Base-by-base conservation (phyloP, 2,797 vertebrate genomes). In the Propithecus perrieri region DNA sequence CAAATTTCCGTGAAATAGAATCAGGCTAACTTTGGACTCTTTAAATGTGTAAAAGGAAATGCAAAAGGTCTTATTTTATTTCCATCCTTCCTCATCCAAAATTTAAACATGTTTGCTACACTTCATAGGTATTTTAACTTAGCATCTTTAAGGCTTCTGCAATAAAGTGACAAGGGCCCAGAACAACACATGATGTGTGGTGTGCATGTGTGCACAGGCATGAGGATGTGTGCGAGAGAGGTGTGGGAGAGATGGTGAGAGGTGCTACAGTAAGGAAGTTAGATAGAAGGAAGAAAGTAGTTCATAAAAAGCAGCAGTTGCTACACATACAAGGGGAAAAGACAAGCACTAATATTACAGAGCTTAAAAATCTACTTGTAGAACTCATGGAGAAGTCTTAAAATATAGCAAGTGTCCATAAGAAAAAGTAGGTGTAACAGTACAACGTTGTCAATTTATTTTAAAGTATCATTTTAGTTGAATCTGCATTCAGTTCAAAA, bases 401-500 rank as follows among this genome's bases (percentile, higher is more conserved):
- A 87, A 59, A 55, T 61, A 90, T 30, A 28, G 33, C 9, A 75
- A 71, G 17, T 35, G 26, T 50, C 69, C 61, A 78, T 46, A 90
- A 92, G 18, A 72, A 74, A 84, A 63, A 84, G 22, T 43, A 41
- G 28, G 14, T 43, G 0, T 84, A 75, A 41, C 15, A 69, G 35
- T 75, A 91, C 35, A 79, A 67, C 55, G 30, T 5, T 8, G 35
- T 76, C 41, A 22, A 63, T 72, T 67, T 71, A 87, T 75, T 95
- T 90, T 83, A 72, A 95, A 94, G 50, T 63, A 79, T 30, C 14
- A 89, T 91, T 96, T 75, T 61, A 61, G 63, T 89, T 85, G 53
- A 92, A 71, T 85, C 46, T 95, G n/a, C 43, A 35, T 86, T 96
- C 24, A 80, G 38, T 94, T 96, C 69, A 88, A 94, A 94, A 92